Evolutionary conservation across 2,888 invertebrate species (phyloP), one percentile per base, ranked within the genome.

Genomic region (Drosophila barbarae): DNA sequence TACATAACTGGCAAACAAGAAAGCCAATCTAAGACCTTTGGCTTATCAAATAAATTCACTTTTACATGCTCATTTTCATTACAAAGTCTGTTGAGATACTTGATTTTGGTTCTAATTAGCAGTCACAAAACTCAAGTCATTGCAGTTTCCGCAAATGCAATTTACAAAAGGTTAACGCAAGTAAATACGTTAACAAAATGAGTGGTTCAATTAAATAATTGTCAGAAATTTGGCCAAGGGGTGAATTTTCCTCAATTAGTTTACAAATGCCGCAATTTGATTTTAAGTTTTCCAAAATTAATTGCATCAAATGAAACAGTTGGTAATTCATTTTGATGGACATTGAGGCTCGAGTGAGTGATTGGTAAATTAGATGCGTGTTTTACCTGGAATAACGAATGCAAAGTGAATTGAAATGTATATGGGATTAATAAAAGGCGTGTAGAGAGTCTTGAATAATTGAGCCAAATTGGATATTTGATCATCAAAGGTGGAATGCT

Each of bases 221-320:
- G 38, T n/a, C n/a, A 2, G 46, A 39, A 59, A 39, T 36, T 32
- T 28, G 6, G 12, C 10, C 18, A 12, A 46, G 5, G 6, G 23
- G 18, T 18, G 8, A 32, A 39, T 26, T 32, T 26, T 0, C 35
- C 35, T 47, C 46, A 57, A 60, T 46, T 57, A 32, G 46, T 57
- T 57, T 57, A 57, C 18, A 57, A 60, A 46, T 57, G 21, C 13
- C 13, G n/a, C 46, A 57, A 57, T 57, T 60, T 34, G 18, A 46
- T 39, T 57, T 57, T 7, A 46, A 46, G 46, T 38, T 44, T 9
- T 5, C 32, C 18, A 10, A 51, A 63, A 63, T 51, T 60, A 36
- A 60, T 36, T 50, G 30, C 4, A 42, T 42, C 12, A 42, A 36
- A 51, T 61, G 44, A 44, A 5, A 10, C 21, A 61, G n/a, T 5